Conservation (phyloP, 2,888 invertebrate species). For the Scaptomyza caliginosa region DNA sequence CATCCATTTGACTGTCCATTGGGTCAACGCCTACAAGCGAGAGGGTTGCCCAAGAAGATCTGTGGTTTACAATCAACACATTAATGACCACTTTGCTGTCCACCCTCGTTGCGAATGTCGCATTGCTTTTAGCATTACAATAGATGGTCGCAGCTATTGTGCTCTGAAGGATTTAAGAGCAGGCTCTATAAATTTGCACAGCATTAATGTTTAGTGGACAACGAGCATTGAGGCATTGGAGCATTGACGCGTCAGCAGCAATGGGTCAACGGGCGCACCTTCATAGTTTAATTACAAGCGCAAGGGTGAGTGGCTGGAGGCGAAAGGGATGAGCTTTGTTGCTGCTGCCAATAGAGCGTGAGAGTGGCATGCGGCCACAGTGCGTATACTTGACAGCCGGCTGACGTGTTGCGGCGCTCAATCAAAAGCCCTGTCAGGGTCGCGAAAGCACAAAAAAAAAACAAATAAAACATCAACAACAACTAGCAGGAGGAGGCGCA, state of each 20-base stretch:
- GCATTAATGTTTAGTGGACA: slow-evolving; percentile 35
- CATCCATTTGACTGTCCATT: slow-evolving; percentile 72
- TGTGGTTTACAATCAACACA: too few species aligned
- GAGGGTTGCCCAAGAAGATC: slow-evolving; percentile 23
- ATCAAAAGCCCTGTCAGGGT: slow-evolving; percentile 68
- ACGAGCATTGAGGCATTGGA: slow-evolving; percentile 1
- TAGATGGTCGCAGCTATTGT: slow-evolving; percentile 45
- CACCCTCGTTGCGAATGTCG: slow-evolving; percentile 8
- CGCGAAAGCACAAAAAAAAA: slow-evolving; percentile 37
- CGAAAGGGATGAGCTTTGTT: background rate
- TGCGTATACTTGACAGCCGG: slow-evolving; percentile 70
- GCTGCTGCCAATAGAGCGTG: slow-evolving; percentile 35
- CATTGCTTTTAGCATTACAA: slow-evolving; percentile 66
- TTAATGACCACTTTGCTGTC: too few species aligned
- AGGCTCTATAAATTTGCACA: slow-evolving; percentile 53
- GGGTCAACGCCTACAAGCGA: slow-evolving; percentile 44
- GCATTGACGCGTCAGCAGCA: background rate
- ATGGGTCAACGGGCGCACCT: slow-evolving; percentile 22
- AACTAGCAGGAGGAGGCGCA: slow-evolving; percentile 8
- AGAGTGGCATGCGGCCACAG: slow-evolving; percentile 32
- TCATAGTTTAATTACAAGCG: slow-evolving; percentile 64
- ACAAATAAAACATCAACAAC: background rate
- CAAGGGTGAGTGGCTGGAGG: background rate
- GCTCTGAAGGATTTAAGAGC: slow-evolving; percentile 33
- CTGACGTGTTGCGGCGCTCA: slow-evolving; percentile 71